Conservation (phyloP, 23 tunicate genomes). For the Halocynthia roretzi region DNA sequence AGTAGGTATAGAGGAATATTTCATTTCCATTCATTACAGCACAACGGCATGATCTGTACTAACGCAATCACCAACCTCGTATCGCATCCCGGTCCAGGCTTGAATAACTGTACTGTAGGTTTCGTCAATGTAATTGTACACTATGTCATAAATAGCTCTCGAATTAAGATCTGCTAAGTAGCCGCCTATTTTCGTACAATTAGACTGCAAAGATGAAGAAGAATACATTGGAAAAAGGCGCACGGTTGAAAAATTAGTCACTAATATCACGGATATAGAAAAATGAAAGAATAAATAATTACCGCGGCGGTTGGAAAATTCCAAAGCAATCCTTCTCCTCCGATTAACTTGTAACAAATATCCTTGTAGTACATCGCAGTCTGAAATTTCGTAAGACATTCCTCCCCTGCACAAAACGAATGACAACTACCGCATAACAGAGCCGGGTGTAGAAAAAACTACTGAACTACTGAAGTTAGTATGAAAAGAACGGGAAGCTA, state of each 20-base stretch:
- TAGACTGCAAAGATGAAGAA: background rate
- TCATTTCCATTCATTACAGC: too few relatives aligned
- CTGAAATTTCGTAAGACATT: slow-evolving; percentile 1
- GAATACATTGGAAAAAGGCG: background rate
- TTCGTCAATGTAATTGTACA: slow-evolving; percentile 20
- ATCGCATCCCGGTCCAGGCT: slow-evolving; percentile 31
- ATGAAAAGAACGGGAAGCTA: background rate
- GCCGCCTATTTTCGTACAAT: slow-evolving; percentile 16
- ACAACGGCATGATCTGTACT: too few relatives aligned
- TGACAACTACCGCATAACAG: too few relatives aligned
- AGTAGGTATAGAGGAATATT: too few relatives aligned
- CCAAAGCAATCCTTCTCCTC: slow-evolving; percentile 24
- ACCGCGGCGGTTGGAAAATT: slow-evolving; percentile 15
- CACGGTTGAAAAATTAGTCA: background rate
- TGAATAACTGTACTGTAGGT: slow-evolving; percentile 14
- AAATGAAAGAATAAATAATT: background rate
- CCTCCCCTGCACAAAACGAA: background rate
- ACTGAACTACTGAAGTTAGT: background rate
- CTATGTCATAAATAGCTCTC: slow-evolving; percentile 10
- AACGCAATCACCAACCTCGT: slow-evolving; percentile 4
- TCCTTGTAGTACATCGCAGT: background rate
- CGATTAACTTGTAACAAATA: slow-evolving; percentile 16
- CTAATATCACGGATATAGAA: background rate
- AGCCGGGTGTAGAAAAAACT: background rate
- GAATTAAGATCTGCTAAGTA: slow-evolving; percentile 15